Base-by-base conservation (phyloP, 2,888 invertebrate species). In the Abrostola triplasia region DNA sequence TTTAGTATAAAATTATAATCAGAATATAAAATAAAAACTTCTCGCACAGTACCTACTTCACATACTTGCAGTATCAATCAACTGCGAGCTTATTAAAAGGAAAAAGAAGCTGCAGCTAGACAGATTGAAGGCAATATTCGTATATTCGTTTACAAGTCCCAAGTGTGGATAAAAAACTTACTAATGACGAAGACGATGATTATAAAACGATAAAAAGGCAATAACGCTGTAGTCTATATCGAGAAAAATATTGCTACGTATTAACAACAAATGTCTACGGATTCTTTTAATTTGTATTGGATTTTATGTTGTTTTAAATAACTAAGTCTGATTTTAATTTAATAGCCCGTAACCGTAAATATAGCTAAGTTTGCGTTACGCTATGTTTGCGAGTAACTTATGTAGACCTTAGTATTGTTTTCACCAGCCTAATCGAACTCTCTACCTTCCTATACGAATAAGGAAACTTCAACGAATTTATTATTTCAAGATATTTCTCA, bases 91-190 rank as follows among this genome's bases (percentile, higher is more conserved):
- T 40, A 44, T 56, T 48, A 61, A 67, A 53, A 59, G 54, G 55
- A 71, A 59, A 67, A 59, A 49, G 6, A 13, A 70, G 60, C 58
- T 52, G n/a, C n/a, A 53, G 44, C 50, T 60, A 65, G 62, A 76
- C 52, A 49, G 35, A 76, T 61, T 61, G 61, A 67, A 71, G 49
- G 62, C 57, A 44, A 41, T 47, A 24, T 47, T 47, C 24, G 44
- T 59, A 47, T 70, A 60, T 68, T 59, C 62, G 41, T 65, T 56
- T 58, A 76, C 64, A 42, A 51, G 50, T 59, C 44, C 40, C 58
- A 61, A 51, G 58, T 49, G 48, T n/a, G 11, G 52, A 56, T 58
- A 76, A 74, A 76, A 73, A 74, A 72, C 63, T 48, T 49, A 72
- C 68, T 74, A 76, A 74, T 72, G 74, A 68, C 50, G 48, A 41